These are phyloP conservation scores for Cyrtorhinus lividipennis DNA, from an alignment of 1,140 invertebrate species.

Conservation along the genomic window DNA sequence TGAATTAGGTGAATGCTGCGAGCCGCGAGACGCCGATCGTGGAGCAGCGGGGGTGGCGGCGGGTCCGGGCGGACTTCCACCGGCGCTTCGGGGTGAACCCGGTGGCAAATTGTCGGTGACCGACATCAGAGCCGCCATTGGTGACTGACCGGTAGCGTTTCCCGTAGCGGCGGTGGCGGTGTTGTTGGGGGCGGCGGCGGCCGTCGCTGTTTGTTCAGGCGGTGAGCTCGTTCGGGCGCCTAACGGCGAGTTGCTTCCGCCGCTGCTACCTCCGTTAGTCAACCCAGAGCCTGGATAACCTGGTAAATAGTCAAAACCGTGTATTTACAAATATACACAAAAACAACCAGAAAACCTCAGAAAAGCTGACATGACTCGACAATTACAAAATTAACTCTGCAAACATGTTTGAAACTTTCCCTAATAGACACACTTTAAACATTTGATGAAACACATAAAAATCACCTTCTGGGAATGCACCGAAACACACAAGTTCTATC, in stretches of 20 bases:
- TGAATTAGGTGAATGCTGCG: constrained; percentile 75
- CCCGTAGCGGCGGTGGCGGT: constrained; percentile 25
- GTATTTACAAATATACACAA: too few species aligned
- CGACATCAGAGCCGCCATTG: constrained; percentile 78
- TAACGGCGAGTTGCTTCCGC: constrained; percentile 33
- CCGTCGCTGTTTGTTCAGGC: constrained; percentile 30
- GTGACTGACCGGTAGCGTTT: constrained; percentile 45
- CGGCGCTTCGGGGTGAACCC: constrained; percentile 56
- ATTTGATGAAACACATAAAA: too few species aligned
- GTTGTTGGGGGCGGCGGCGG: constrained; percentile 21
- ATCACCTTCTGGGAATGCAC: too few species aligned
- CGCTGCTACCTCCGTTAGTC: constrained; percentile 14
- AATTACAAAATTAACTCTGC: too few species aligned
- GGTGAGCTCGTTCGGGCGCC: constrained; percentile 40
- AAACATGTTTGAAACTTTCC: too few species aligned
- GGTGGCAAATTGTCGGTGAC: constrained; percentile 74
- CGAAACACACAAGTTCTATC: too few species aligned
- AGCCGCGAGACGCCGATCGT: constrained; percentile 60
- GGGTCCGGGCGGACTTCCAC: constrained; percentile 46
- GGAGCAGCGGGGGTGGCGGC: constrained; percentile 42
- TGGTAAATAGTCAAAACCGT: too few species aligned
- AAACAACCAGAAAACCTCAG: too few species aligned
- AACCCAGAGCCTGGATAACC: constrained; percentile 21
- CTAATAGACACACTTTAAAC: too few species aligned
- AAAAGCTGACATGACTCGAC: too few species aligned